Evolutionary conservation across 2,888 invertebrate species (phyloP), one percentile per base, ranked within the genome.

Genomic region (Ennomos erosarius): DNA sequence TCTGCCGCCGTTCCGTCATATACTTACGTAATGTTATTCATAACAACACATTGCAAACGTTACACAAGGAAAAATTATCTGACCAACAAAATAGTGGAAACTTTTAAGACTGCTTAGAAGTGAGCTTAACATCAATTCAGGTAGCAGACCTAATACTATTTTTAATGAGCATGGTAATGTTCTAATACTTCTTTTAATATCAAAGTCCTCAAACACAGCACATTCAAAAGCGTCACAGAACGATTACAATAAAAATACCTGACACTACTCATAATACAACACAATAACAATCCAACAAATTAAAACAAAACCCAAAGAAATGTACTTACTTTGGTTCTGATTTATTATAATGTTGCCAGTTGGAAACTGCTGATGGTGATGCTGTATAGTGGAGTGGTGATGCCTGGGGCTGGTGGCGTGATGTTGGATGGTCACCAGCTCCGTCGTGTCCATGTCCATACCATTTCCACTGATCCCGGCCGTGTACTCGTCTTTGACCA

Each of bases 401-500:
- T 93, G 93, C 16, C 92, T 70, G 0, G 92, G 91, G 49, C 92
- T 93, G 10, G 92, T 86, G 10, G 91, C 91, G 60, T 92, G 92
- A 68, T 93, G 92, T 69, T 93, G 93, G 16, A 93, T 92, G 72
- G 90, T 86, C 68, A 90, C 85, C 85, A 89, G 77, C 74, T 93
- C 90, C 1, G 87, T 91, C 9, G 88, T 87, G 55, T 89, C 91
- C 93, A 94, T 90, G 69, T 94, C 84, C 94, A 95, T 90, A 9
- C 92, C 90, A 13, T 90, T 89, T 0, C 95, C 94, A 71, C 93
- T 93, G 45, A 95, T 93, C 2, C 96, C 96, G 16, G 97, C 97
- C 47, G 96, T 95, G 85, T 98, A 98, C 83, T 98, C 98, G 92
- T 98, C 98, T 88, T 98, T 98, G 36, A 98, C 97, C 70, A 97